Conservation (phyloP, 2,888 invertebrate species). For the Cremastobaeus sp. region DNA sequence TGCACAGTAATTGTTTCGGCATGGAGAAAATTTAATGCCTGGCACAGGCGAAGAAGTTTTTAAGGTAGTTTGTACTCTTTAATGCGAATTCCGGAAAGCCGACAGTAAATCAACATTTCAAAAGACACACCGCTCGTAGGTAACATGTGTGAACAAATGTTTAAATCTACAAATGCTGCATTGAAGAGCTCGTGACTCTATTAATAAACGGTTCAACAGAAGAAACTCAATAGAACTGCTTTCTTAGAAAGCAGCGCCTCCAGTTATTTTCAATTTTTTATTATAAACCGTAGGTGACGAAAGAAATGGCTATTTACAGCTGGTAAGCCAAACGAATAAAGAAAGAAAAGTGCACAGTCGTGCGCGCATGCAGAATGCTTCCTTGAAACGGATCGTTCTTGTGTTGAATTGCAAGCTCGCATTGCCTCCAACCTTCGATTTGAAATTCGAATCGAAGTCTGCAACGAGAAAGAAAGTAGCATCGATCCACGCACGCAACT, state of each 20-base stretch:
- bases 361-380: no score
- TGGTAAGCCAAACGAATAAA: neutral
- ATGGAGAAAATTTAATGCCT: slow-evolving; percentile 37
- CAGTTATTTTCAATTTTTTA: slow-evolving; percentile 52
- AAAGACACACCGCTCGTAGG: slow-evolving; percentile 60
- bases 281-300: slow-evolving; percentile 60
- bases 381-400: no score
- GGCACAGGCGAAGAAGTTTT: slow-evolving; percentile 40
- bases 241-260: slow-evolving; percentile 63
- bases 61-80: slow-evolving; percentile 47
- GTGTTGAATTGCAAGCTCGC: no score
- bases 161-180: slow-evolving; percentile 61
- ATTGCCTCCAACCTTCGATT: no score
- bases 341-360: neutral
- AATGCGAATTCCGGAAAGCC: slow-evolving; percentile 66
- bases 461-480: no score
- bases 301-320: slow-evolving; percentile 60
- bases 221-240: slow-evolving; percentile 65
- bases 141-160: slow-evolving; percentile 71
- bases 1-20: slow-evolving; percentile 48
- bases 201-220: slow-evolving; percentile 66
- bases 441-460: no score
- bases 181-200: slow-evolving; percentile 64
- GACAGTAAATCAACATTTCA: slow-evolving; percentile 68
- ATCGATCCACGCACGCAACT: no score